Evolutionary conservation across 2,113 vertebrate genomes (phyloP).

Genomic region (Aythya baeri): DNA sequence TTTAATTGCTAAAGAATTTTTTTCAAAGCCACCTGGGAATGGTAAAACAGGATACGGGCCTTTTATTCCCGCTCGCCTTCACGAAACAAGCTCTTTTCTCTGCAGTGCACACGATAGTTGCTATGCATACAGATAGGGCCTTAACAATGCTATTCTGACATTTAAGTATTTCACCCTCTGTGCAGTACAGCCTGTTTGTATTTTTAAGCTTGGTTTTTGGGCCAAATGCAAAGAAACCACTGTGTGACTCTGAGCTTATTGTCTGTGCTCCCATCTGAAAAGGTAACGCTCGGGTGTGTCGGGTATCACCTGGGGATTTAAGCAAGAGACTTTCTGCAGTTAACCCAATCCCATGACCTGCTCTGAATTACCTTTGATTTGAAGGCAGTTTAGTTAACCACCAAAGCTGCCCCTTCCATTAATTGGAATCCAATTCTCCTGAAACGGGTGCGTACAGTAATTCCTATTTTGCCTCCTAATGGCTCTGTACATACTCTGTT

Average conservation of each 20-base stretch:
- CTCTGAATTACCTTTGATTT: conserved; percentile 79
- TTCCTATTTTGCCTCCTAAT: conserved; percentile 65
- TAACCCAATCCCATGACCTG: conserved; percentile 77
- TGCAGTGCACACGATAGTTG: conserved; percentile 75
- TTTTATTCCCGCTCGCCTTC: conserved; percentile 76
- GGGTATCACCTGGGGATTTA: conserved; percentile 83
- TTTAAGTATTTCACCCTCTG: conserved; percentile 79
- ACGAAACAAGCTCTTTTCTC: conserved; percentile 71
- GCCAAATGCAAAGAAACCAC: conserved; percentile 83
- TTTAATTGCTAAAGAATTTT: conserved; percentile 74
- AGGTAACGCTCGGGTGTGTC: conserved; percentile 79
- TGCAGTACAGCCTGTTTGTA: conserved; percentile 76
- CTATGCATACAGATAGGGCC: conserved; percentile 78
- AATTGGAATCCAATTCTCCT: conserved; percentile 78
- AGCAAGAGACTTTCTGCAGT: conserved; percentile 79
- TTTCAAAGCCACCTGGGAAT: conserved; percentile 74
- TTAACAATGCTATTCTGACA: conserved; percentile 81
- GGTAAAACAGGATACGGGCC: conserved; percentile 76
- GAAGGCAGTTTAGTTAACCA: conserved; percentile 75
- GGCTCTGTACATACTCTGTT: conserved; percentile 33
- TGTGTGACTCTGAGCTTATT: conserved; percentile 82
- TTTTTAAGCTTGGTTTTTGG: conserved; percentile 75
- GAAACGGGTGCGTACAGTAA: conserved; percentile 66
- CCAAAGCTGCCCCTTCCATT: conserved; percentile 68
- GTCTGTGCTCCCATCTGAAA: conserved; percentile 73